Evolutionary conservation across 2,888 invertebrate genomes (phyloP), one percentile per base, ranked within the genome.

Genomic region (Oxytorus armatus): DNA sequence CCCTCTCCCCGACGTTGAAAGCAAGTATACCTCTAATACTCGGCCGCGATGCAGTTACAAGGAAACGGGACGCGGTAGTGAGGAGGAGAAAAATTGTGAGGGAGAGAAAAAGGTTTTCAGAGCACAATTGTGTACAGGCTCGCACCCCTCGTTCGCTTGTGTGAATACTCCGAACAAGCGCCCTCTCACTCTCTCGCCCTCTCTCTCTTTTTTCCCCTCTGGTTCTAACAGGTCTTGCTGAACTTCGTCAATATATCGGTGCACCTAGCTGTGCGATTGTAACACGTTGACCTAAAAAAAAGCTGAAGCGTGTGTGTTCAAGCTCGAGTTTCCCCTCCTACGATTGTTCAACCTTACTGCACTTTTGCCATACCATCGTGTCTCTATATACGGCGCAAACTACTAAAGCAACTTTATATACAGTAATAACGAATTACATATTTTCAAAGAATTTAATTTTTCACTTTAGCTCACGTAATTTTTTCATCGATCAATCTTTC

Each of bases 251-350:
- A 77, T 77, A 57, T 49, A 73, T 63, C 69, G 55, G 68, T 68
- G 42, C 18, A 16, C 47, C 16, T 18, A 39, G n/a, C 29, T 16
- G 29, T 5, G 61, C 42, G 25, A 76, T 73, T 42, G 63, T 51
- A 77, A 29, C 57, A 53, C 51, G 39, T 42, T 73, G 80, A 77
- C 80, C 72, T 72, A 72, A 73, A 76, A 79, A 68, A 72, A 61
- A 33, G 29, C 49, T 23, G n/a, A 39, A 42, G 23, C 10, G 29
- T 23, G 33, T 36, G 11, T 5, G 23, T 36, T 36, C 16, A 59
- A 63, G 57, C 49, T 42, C 39, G 8, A 59, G 65, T 39, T 47
- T 36, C 47, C 21, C 16, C 11, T 16, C 10, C 63, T 39, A 39
- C 25, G 59, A 16, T 11, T 55, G 5, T 51, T n/a, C 14, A 25